A percentile compares a stretch with the other conserved stretches of the same genome.
phyloP scores from a whole-genome alignment of 2,888 invertebrate species.

The Aporophyla lueneburgensis region DNA sequence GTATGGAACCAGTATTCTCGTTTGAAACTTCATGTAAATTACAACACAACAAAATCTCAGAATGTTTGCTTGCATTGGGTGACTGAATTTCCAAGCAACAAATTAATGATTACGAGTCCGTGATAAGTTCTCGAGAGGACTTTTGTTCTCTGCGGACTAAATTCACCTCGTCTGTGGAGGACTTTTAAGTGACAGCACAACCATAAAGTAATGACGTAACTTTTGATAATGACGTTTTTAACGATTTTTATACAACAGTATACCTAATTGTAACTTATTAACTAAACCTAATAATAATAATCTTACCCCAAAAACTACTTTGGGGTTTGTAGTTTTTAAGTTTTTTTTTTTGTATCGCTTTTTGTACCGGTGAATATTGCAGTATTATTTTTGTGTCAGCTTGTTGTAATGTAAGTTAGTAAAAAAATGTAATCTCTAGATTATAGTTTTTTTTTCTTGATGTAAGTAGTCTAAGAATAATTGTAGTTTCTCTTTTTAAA shows the following conservation, averaged over 20 bases:
- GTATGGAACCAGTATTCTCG: no score
- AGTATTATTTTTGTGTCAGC: neutral
- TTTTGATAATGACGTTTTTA: neutral
- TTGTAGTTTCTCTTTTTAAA: neutral
- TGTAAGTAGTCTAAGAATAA: conserved; percentile 15
- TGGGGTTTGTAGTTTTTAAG: neutral
- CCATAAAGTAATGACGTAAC: neutral
- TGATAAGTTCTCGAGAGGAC: no score
- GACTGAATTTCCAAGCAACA: no score
- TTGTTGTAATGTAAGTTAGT: neutral
- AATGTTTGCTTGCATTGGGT: no score
- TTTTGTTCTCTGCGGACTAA: no score
- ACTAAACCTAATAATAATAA: no score
- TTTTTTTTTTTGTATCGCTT: neutral
- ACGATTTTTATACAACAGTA: neutral
- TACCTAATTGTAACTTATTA: no score
- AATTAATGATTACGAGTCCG: no score
- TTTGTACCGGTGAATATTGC: neutral
- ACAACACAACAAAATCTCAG: no score
- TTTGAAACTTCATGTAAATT: no score
- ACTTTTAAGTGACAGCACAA: neutral
- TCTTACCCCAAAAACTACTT: neutral
- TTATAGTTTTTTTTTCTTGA: neutral
- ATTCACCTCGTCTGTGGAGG: no score
- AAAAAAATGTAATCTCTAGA: neutral